Evolutionary conservation across 2,797 vertebrate genomes (phyloP).

Genomic region (Pitangus sulphuratus): DNA sequence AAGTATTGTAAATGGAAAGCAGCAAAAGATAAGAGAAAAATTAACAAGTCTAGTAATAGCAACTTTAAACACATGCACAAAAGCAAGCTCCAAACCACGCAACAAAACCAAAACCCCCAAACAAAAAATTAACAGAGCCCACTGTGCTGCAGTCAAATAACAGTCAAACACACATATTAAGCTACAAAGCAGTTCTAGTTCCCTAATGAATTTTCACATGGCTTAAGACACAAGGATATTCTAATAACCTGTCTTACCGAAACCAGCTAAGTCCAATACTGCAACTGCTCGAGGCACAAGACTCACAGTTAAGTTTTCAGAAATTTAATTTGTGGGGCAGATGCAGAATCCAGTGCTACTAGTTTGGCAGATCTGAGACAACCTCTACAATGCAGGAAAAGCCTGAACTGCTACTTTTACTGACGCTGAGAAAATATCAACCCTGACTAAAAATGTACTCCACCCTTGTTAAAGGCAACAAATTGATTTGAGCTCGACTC

Average conservation of each 20-base stretch:
- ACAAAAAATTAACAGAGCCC: background rate
- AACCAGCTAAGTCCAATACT: background rate
- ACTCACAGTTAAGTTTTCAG: background rate
- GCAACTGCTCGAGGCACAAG: slow-evolving; percentile 16
- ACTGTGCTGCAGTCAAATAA: background rate
- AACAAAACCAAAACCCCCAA: background rate
- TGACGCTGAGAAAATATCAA: slow-evolving; percentile 24
- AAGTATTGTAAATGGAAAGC: background rate
- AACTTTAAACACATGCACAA: background rate
- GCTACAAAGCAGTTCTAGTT: background rate
- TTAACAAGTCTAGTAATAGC: background rate
- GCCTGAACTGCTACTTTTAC: slow-evolving; percentile 53
- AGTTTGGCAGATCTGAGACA: slow-evolving; percentile 32
- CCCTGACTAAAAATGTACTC: background rate
- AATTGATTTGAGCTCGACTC: background rate
- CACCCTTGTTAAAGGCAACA: slow-evolving; percentile 22
- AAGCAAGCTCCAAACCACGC: rapidly evolving
- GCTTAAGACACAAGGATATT: background rate
- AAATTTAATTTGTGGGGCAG: slow-evolving; percentile 9
- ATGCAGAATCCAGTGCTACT: slow-evolving; percentile 41
- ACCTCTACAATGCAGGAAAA: slow-evolving; percentile 29
- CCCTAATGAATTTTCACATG: background rate
- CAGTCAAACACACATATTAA: background rate
- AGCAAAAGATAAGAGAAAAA: background rate
- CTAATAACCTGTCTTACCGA: slow-evolving; percentile 16